Conservation (phyloP, 1,140 invertebrate genomes). For the Macrotrachela quadricornifera region DNA sequence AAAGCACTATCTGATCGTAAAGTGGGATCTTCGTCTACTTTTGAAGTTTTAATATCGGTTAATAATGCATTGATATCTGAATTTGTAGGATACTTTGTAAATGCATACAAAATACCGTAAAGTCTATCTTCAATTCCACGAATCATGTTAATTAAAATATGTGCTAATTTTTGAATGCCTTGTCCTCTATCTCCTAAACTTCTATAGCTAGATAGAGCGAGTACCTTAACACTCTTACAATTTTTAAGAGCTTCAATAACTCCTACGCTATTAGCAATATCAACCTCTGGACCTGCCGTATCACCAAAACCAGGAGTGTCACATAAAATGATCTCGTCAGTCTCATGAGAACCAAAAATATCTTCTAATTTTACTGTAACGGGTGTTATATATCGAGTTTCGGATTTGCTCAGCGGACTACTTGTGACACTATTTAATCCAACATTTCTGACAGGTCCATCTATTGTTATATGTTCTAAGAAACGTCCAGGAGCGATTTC, state of each 20-base stretch:
- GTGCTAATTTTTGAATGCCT: no score
- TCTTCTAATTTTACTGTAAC: background rate
- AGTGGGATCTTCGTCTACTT: no score
- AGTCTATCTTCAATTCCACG: no score
- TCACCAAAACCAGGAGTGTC: background rate
- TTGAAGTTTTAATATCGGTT: no score
- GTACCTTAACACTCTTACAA: background rate
- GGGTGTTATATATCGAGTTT: background rate
- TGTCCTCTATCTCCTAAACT: no score
- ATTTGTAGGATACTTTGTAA: no score
- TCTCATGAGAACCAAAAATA: background rate
- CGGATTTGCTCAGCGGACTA: background rate
- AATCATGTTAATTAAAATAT: no score
- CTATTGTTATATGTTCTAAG: background rate
- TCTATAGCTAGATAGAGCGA: no score
- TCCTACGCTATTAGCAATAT: background rate
- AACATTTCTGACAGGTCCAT: background rate
- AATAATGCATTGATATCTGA: no score
- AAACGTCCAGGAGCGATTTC: background rate
- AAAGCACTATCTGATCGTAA: no score
- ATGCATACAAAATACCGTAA: no score
- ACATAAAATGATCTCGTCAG: background rate
- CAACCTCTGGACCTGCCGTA: background rate
- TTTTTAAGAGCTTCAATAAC: background rate
- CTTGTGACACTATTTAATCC: background rate